Evolutionary conservation across 2,797 vertebrate genomes (phyloP).

Genomic region (Halcyon chelicuti): DNA sequence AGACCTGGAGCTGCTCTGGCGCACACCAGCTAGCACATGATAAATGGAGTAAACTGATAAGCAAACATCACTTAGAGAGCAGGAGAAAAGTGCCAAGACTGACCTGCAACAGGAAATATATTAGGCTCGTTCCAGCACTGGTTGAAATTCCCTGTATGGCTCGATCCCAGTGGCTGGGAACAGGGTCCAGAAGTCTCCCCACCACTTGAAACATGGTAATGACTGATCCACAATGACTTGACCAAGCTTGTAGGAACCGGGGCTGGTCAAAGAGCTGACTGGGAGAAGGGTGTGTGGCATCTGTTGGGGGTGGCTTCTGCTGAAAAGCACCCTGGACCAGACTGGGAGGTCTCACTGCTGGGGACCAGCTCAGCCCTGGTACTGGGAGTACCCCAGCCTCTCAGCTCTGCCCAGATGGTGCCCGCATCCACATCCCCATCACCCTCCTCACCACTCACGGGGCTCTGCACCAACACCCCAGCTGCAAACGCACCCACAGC

Average conservation of each 20-base stretch:
- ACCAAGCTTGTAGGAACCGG: background rate
- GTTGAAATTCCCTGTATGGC: background rate
- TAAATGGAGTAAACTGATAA: background rate
- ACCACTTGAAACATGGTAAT: fast-evolving
- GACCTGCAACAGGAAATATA: background rate
- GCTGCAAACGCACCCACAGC: background rate
- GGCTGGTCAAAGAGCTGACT: background rate
- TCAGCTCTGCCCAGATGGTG: background rate
- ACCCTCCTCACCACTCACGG: fast-evolving
- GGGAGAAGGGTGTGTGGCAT: background rate
- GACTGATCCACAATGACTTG: no score
- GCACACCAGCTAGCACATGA: background rate
- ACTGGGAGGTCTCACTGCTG: background rate
- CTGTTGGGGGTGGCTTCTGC: background rate
- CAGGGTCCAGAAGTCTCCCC: fast-evolving
- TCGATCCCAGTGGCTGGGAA: background rate
- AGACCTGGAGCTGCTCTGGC: background rate
- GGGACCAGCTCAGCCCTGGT: fast-evolving
- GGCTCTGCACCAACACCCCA: background rate
- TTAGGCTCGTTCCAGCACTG: background rate
- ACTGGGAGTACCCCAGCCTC: fast-evolving
- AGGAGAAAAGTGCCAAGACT: background rate
- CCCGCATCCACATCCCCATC: background rate
- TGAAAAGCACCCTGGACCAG: background rate
- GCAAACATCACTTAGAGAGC: background rate